phyloP scores from a whole-genome alignment of 2,888 invertebrate genomes.

The Imbricaverruca yamaguchii region DNA sequence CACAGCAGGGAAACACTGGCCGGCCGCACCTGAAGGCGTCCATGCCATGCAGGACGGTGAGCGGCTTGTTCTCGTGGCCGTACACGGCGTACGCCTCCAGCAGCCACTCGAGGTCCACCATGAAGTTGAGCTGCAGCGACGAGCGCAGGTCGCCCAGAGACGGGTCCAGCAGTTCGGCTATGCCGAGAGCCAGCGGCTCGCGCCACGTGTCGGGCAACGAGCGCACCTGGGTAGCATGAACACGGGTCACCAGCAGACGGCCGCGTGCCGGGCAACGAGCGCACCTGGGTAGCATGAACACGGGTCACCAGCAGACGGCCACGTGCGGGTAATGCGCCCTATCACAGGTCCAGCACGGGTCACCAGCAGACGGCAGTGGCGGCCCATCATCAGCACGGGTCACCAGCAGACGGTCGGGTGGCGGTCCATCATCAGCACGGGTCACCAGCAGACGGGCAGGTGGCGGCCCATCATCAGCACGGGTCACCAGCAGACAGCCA shows the following conservation, averaged over 20 bases:
- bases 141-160: conserved; percentile 28
- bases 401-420: background rate
- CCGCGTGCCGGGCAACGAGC: conserved; percentile 23
- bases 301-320: conserved; percentile 22
- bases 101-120: conserved; percentile 85
- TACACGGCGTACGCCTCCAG: conserved; percentile 73
- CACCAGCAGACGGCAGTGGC: background rate
- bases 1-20: background rate
- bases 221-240: conserved; percentile 30
- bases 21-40: conserved; percentile 23
- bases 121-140: conserved; percentile 79
- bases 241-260: conserved; percentile 23
- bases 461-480: no score
- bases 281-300: conserved; percentile 29
- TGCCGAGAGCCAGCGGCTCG: conserved; percentile 28
- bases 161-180: conserved; percentile 30
- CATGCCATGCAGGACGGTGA: conserved; percentile 32
- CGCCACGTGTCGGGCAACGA: conserved; percentile 26
- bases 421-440: background rate
- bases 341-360: conserved; percentile 23
- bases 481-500: no score
- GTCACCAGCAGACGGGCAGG: no score
- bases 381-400: background rate
- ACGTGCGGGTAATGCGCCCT: conserved; percentile 26
- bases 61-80: conserved; percentile 46